phyloP scores from a whole-genome alignment of 2,797 vertebrate genomes.

The Tachyglossus aculeatus region DNA sequence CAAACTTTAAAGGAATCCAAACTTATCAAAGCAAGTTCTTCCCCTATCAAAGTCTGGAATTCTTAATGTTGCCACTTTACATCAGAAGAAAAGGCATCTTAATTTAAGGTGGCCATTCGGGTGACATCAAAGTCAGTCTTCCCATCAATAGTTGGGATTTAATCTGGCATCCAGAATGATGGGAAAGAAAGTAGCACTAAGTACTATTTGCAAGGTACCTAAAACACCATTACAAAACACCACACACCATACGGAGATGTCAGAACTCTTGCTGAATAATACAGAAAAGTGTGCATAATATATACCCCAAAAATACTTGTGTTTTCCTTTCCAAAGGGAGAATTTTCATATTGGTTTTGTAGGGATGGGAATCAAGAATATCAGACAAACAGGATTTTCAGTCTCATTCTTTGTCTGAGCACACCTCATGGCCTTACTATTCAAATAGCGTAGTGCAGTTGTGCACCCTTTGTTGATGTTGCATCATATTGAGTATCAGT shows the following conservation, averaged over 20 bases:
- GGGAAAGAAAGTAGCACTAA: background rate
- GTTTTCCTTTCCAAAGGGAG: background rate
- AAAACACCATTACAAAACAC: background rate
- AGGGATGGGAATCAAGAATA: background rate
- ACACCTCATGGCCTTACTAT: background rate
- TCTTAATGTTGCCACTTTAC: no score
- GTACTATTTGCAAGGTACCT: background rate
- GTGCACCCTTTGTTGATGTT: background rate
- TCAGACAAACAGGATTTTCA: background rate
- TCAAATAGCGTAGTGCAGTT: background rate
- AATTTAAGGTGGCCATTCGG: background rate
- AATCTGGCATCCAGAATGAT: background rate
- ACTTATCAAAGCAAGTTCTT: no score
- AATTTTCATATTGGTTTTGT: background rate
- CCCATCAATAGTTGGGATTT: background rate
- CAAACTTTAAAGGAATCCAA: no score
- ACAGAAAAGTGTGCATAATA: no score
- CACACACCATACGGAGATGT: background rate
- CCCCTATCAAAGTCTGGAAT: no score
- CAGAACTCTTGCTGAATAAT: no score
- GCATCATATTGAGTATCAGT: background rate
- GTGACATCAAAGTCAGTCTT: background rate
- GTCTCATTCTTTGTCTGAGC: conserved; percentile 6
- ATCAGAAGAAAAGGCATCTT: background rate
- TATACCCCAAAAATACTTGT: no score